phyloP scores from a whole-genome alignment of 1,140 invertebrate species.

The Microvelia longipes region DNA sequence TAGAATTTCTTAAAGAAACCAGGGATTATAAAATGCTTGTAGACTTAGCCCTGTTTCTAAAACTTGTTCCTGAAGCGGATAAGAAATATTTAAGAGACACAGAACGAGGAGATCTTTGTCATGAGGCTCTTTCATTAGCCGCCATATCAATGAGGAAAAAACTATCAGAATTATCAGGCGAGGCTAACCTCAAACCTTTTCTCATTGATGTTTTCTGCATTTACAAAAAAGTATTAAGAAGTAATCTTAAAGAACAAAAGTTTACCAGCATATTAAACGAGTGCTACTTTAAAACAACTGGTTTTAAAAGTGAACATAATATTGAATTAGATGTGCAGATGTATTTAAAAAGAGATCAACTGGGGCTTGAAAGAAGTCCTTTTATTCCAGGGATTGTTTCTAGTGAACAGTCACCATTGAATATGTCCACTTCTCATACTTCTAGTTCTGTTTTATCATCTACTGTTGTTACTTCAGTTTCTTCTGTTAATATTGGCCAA shows the following conservation, averaged over 20 bases:
- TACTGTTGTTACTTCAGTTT: neutral
- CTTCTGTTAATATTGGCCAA: neutral
- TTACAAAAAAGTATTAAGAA: slow-evolving; percentile 17
- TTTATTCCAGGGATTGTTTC: too few relatives aligned
- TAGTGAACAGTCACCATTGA: neutral
- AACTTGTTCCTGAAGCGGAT: slow-evolving; percentile 60
- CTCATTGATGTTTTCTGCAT: slow-evolving; percentile 19
- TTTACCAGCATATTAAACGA: slow-evolving; percentile 17
- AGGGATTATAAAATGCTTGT: slow-evolving; percentile 68
- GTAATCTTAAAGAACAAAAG: slow-evolving; percentile 13
- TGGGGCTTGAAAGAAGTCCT: too few relatives aligned
- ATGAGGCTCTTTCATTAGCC: slow-evolving; percentile 54
- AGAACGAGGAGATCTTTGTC: slow-evolving; percentile 57
- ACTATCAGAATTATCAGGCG: slow-evolving; percentile 22
- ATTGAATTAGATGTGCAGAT: neutral
- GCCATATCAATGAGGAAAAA: slow-evolving; percentile 40
- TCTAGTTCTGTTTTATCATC: neutral
- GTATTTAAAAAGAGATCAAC: neutral
- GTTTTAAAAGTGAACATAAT: slow-evolving; percentile 9
- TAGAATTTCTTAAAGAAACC: slow-evolving; percentile 62
- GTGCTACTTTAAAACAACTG: slow-evolving; percentile 15
- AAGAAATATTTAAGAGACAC: slow-evolving; percentile 71
- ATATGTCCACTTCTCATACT: neutral
- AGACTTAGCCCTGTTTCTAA: slow-evolving; percentile 60
- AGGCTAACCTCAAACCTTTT: slow-evolving; percentile 13